These are phyloP conservation scores for Tyrannus savana DNA, from an alignment of 2,113 vertebrate species.

Conservation along the genomic window DNA sequence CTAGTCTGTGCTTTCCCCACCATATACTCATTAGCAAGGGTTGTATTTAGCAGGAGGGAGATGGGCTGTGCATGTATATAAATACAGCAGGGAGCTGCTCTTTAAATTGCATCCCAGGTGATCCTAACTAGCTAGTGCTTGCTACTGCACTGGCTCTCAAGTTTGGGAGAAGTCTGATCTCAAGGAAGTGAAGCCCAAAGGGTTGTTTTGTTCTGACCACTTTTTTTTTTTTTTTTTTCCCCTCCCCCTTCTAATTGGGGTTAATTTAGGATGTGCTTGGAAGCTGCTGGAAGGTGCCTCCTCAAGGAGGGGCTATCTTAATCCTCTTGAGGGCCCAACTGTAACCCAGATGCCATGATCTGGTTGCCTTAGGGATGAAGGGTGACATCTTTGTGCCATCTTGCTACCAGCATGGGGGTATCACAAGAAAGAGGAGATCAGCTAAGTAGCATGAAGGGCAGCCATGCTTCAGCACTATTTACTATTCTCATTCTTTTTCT, in stretches of 20 bases:
- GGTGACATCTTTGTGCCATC: rapidly evolving
- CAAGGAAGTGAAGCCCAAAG: not conserved
- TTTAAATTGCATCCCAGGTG: too few species aligned
- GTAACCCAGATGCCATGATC: not conserved
- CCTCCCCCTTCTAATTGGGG: not conserved
- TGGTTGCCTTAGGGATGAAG: not conserved
- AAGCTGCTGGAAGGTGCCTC: not conserved
- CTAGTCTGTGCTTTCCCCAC: not conserved
- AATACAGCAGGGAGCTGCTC: not conserved
- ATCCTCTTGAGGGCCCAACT: not conserved
- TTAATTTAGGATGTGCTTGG: not conserved
- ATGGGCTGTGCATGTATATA: not conserved
- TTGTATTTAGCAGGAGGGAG: not conserved
- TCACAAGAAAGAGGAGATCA: not conserved
- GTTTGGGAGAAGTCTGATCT: not conserved
- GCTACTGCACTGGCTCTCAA: not conserved
- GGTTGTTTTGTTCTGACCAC: not conserved
- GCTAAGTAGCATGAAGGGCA: not conserved
- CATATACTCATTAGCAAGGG: not conserved
- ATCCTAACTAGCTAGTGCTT: not conserved
- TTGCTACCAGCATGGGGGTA: rapidly evolving
- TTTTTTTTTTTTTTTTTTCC: too few species aligned
- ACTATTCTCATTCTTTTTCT: not conserved
- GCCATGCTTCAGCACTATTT: not conserved
- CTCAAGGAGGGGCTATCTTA: not conserved